Base-by-base conservation (phyloP, 2,113 vertebrate genomes). In the Passer domesticus region DNA sequence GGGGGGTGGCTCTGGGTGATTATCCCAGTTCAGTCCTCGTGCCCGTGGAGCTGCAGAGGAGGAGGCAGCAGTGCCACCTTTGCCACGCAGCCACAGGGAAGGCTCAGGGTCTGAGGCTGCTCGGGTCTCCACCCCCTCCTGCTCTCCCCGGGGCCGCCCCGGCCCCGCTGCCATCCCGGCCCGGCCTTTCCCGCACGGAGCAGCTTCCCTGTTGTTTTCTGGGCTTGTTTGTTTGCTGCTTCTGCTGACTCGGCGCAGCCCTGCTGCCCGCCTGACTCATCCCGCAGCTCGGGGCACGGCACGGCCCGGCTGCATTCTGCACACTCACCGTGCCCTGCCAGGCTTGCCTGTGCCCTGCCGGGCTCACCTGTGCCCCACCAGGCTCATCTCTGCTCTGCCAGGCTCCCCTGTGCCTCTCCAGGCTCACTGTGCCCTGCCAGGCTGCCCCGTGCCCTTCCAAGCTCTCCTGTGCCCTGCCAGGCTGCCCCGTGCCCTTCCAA, bases 191-290 rank as follows among this genome's bases (percentile, higher is more conserved):
- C 67, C 78, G 39, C 13, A 6, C 0, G 8, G 46, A 88, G 74
- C 64, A 49, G 82, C 84, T 87, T 89, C 60, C 39, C 74, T 90
- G 75, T 59, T 94, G 76, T 33, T 92, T 95, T 83, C 62, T 52
- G 82, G 75, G 70, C 93, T 80, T 87, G 92, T 92, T 94, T 95
- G 91, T 84, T 95, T 84, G 91, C 74, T 86, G 74, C 47, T 2
- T 88, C 68, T 90, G 94, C 95, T 91, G 94, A 94, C 75, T 94
- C 50, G 82, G 89, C 82, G 17, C 77, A 80, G 84, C 79, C 50
- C 53, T 47, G 83, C 46, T 75, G 58, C 90, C 92, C 52, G 21
- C 66, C 80, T 97, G 96, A 97, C 95, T 97, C 97, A 97, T 67
- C 82, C 58, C 12, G 2, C 70, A 58, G 90, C 91, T 77, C 20